A percentile compares a stretch with the other conserved stretches of the same genome.
These are phyloP conservation scores for Phalacrocorax pelagicus DNA, from an alignment of 2,113 vertebrate genomes.

Conservation along the genomic window DNA sequence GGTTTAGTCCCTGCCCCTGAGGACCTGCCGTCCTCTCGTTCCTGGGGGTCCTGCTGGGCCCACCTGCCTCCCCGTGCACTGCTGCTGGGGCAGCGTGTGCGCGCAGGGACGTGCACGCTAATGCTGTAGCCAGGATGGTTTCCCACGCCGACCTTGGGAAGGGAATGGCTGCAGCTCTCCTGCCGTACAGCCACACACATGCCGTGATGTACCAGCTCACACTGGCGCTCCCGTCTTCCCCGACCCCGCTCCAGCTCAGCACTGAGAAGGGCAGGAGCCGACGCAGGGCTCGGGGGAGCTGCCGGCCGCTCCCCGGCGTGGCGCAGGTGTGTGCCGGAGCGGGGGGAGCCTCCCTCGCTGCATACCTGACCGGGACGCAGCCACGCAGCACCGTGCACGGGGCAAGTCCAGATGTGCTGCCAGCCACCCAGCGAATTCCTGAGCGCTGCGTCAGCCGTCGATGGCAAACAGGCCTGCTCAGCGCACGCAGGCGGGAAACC, in stretches of 20 bases:
- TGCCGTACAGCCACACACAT: background rate
- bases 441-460: background rate
- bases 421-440: slow-evolving; percentile 1
- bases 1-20: background rate
- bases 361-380: background rate
- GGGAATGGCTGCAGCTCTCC: background rate
- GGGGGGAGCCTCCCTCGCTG: background rate
- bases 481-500: background rate
- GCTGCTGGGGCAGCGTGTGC: background rate
- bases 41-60: background rate
- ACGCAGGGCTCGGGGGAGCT: accelerated
- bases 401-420: background rate
- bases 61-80: background rate
- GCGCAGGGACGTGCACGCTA: background rate
- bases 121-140: background rate
- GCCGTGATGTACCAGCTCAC: accelerated
- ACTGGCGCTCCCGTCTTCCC: background rate
- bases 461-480: background rate
- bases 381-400: background rate
- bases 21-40: background rate
- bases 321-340: background rate
- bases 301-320: accelerated
- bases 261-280: background rate
- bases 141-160: background rate
- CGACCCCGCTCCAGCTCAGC: accelerated